phyloP scores from a whole-genome alignment of 2,113 vertebrate genomes.

The Aegithalos caudatus region DNA sequence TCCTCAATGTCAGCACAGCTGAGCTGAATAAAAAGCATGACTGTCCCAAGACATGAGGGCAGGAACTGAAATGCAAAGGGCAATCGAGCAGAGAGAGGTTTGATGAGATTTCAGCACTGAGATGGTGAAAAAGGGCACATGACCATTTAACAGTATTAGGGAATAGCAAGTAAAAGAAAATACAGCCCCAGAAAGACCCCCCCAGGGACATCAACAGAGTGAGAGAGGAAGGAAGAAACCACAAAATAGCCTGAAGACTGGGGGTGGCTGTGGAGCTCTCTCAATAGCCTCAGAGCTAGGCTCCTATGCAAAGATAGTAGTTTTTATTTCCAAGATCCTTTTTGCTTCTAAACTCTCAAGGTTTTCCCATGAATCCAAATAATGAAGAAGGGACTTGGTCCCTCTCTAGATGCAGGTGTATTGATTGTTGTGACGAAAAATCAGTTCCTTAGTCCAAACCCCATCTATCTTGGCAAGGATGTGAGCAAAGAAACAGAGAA shows the following conservation, averaged over 20 bases:
- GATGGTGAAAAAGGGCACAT: not conserved
- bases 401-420: not conserved
- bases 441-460: not conserved
- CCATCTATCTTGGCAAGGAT: not conserved
- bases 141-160: not conserved
- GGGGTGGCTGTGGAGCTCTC: not conserved
- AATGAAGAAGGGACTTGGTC: not conserved
- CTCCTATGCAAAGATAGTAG: not conserved
- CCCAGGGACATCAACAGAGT: not conserved
- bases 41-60: not conserved
- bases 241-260: not conserved
- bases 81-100: not conserved
- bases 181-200: not conserved
- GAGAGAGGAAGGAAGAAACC: slow-evolving; percentile 1
- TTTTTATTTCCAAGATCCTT: not conserved
- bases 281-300: not conserved
- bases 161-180: not conserved
- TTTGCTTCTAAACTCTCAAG: not conserved
- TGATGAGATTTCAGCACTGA: not conserved
- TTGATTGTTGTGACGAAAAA: not conserved
- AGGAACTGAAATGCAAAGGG: not conserved
- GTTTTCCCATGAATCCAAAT: not conserved
- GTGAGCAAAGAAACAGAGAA: not conserved
- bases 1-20: not conserved
- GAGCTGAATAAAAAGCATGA: not conserved